These are phyloP conservation scores for Leptinotarsa lineolata DNA, from an alignment of 1,140 invertebrate species.

Conservation along the genomic window DNA sequence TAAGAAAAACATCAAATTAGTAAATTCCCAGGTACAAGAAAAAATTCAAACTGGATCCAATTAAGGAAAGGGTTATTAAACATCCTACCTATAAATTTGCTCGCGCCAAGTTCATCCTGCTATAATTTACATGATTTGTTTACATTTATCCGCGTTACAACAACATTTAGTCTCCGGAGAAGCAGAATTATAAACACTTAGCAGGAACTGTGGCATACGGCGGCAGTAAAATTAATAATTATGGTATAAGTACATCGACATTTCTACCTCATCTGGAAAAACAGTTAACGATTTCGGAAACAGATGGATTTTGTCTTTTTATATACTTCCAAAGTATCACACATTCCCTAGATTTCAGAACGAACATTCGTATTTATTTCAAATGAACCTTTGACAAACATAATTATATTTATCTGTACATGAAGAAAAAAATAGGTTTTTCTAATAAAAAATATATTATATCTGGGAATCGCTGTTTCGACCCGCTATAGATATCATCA, in stretches of 20 bases:
- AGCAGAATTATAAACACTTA: neutral
- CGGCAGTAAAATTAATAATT: neutral
- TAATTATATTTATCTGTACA: too few relatives aligned
- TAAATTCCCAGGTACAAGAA: constrained; percentile 1
- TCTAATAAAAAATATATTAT: too few relatives aligned
- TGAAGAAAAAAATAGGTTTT: too few relatives aligned
- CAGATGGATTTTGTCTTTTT: neutral
- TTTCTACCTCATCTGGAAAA: constrained; percentile 1
- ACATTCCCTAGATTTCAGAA: too few relatives aligned
- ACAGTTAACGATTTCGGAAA: neutral
- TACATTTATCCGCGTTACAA: neutral
- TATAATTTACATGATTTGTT: neutral
- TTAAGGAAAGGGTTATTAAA: neutral
- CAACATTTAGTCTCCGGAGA: neutral
- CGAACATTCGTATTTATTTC: too few relatives aligned
- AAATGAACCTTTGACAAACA: too few relatives aligned
- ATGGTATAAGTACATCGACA: neutral
- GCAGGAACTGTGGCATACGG: constrained; percentile 1
- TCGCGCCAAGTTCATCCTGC: constrained; percentile 4
- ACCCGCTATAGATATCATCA: too few relatives aligned
- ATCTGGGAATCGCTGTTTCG: too few relatives aligned
- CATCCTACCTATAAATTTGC: constrained; percentile 3
- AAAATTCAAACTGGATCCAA: neutral
- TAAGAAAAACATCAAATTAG: neutral
- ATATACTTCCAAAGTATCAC: too few relatives aligned